Evolutionary conservation across 2,797 vertebrate genomes (phyloP).

Genomic region (Acanthis flammea): DNA sequence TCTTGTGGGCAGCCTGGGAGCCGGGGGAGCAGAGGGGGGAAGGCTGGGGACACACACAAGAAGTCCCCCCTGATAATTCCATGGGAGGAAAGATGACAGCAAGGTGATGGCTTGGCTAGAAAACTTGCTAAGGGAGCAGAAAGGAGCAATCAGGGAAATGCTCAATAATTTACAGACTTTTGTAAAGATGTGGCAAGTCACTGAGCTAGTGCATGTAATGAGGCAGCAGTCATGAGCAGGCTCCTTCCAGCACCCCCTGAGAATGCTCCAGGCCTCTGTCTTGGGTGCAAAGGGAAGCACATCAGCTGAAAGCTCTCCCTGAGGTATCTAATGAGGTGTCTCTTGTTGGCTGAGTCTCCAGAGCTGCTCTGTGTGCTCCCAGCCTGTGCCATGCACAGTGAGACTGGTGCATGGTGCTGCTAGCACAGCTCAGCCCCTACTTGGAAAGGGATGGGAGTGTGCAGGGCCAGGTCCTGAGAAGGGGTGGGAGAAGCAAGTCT

Average conservation of each 20-base stretch:
- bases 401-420: not conserved
- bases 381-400: fast-evolving
- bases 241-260: not conserved
- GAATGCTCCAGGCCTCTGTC: not conserved
- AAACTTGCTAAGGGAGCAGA: not conserved
- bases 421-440: not conserved
- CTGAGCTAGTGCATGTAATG: not conserved
- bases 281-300: not conserved
- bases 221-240: not conserved
- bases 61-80: not conserved
- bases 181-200: not conserved
- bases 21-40: not conserved
- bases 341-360: not conserved
- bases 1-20: not conserved
- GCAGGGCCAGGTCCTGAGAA: not conserved
- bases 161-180: not conserved
- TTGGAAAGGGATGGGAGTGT: not conserved
- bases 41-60: not conserved
- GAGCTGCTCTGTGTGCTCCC: not conserved
- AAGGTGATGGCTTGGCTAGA: not conserved
- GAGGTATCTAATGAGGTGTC: not conserved
- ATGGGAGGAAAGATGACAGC: not conserved
- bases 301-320: not conserved
- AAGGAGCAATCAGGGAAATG: not conserved
- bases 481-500: not conserved